Percentiles rank a stretch among this genome's conserved stretches.
Conservation (phyloP, 2,113 vertebrate genomes). For the Labeo catla region DNA sequence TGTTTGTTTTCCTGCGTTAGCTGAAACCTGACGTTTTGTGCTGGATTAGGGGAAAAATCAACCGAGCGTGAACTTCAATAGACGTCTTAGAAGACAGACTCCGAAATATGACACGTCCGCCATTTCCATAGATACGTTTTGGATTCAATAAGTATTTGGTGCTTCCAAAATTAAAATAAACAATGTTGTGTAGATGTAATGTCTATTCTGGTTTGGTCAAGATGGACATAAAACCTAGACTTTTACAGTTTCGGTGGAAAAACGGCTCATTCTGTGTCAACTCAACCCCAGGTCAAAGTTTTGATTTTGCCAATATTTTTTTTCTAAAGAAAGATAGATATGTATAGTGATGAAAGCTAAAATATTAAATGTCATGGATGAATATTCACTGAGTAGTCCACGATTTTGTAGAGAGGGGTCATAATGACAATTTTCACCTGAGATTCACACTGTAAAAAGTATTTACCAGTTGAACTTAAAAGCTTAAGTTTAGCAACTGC, state of each 20-base stretch:
- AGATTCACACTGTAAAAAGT: too few relatives aligned
- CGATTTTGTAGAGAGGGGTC: background rate
- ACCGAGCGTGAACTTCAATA: constrained; percentile 12
- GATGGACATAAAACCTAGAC: background rate
- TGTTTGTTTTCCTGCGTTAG: constrained; percentile 69
- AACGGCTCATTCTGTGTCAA: background rate
- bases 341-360: background rate
- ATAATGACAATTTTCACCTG: too few relatives aligned
- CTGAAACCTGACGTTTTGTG: constrained; percentile 68
- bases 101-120: background rate
- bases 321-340: background rate
- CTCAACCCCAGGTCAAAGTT: background rate
- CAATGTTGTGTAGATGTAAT: background rate
- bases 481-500: too few relatives aligned
- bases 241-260: background rate
- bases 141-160: background rate
- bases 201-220: background rate
- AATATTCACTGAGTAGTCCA: background rate
- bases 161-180: background rate
- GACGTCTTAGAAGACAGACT: background rate
- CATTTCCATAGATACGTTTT: background rate
- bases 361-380: background rate
- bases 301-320: background rate
- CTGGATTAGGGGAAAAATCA: constrained; percentile 68
- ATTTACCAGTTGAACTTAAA: too few relatives aligned